Conservation (phyloP, 2,113 vertebrate species). For the Pionites leucogaster region DNA sequence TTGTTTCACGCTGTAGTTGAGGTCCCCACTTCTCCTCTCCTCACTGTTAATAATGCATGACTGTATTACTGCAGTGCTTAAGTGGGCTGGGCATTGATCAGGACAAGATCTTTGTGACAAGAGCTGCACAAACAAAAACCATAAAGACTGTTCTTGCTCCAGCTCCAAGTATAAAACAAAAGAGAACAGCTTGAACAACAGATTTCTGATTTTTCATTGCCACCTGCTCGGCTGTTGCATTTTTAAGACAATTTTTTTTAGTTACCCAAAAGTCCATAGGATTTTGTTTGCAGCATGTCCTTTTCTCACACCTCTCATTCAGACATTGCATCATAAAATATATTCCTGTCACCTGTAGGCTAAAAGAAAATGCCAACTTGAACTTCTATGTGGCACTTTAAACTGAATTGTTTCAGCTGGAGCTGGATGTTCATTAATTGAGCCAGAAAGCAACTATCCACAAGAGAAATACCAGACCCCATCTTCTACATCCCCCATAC, state of each 20-base stretch:
- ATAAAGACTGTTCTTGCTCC: neutral
- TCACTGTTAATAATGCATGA: constrained; percentile 16
- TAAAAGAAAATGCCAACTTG: neutral
- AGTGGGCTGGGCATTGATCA: neutral
- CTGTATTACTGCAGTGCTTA: neutral
- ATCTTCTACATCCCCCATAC: neutral
- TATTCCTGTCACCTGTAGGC: neutral
- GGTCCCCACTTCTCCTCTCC: neutral
- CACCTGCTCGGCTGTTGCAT: neutral
- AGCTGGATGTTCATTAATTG: neutral
- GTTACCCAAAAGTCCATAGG: neutral
- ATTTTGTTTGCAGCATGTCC: neutral
- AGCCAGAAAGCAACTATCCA: neutral
- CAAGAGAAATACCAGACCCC: neutral
- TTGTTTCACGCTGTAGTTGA: neutral
- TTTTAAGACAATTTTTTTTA: neutral
- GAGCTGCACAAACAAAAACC: neutral
- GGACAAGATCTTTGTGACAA: neutral
- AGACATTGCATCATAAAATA: neutral
- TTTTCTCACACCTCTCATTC: neutral
- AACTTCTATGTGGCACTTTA: neutral
- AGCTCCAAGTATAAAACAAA: neutral
- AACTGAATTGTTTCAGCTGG: neutral
- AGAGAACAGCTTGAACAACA: neutral
- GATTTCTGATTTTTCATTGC: neutral